Evolutionary conservation across 2,113 vertebrate species (phyloP), one percentile per base, ranked within the genome.

Genomic region (Thunnus maccoyii): DNA sequence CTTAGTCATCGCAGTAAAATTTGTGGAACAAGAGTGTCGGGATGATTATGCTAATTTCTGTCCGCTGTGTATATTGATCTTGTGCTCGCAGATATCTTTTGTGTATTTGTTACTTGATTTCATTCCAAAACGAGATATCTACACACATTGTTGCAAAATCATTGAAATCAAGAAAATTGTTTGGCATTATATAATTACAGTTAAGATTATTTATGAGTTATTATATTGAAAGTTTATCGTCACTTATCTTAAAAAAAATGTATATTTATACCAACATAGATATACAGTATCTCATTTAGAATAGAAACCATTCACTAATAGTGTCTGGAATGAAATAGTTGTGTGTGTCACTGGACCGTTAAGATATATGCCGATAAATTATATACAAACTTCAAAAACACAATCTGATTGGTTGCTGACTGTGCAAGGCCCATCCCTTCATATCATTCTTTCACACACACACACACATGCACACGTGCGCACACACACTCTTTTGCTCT

Each of bases 401-500:
- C 20, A 18, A 44, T 76, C 22, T 88, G 73, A 88, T 85, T 86
- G 81, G 85, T 71, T 74, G 55, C 70, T 78, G 57, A 52, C 30
- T 61, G 54, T 62, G n/a, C 14, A 36, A 32, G 46, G 75, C 66
- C 73, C 63, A 51, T 75, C 44, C 72, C 52, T 78, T 41, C 30
- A 2, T 76, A 16, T 56, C 27, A 63, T 11, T 64, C 30, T 32
- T n/a, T 67, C 16, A 63, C 18, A 30, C 18, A 20, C 27, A 15
- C 25, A 2, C 51, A 22, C 12, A 13, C 9, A 25, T 17, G 17
- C 30, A 41, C 36, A 36, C 27, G 4, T 30, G 27, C 27, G 27
- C 27, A 3, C 22, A 22, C 22, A 22, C 22, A 4, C 30, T 52
- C 10, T 5, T 17, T 80, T 8, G 16, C 60, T 66, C 13, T 20